A percentile compares a stretch with the other conserved stretches of the same genome.
These are phyloP conservation scores for Sebastes vulpes DNA, from an alignment of 2,797 vertebrate genomes.

Conservation along the genomic window DNA sequence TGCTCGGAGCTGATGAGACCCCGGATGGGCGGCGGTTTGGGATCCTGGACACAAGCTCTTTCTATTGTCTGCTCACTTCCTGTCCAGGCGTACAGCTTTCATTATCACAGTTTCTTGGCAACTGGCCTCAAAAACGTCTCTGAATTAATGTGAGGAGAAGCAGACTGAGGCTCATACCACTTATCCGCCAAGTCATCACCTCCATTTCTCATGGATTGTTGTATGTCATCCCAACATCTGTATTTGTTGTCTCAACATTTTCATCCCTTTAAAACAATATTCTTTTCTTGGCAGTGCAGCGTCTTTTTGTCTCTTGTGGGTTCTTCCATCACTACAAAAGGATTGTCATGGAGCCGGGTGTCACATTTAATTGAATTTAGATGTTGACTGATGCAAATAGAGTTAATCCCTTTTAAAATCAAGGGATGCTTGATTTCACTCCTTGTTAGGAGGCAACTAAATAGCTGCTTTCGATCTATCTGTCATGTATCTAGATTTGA, in stretches of 20 bases:
- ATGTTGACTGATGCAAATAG: neutral
- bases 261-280: neutral
- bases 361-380: neutral
- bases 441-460: neutral
- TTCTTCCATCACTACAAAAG: neutral
- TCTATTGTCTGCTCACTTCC: conserved; percentile 69
- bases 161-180: conserved; percentile 12
- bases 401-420: neutral
- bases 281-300: neutral
- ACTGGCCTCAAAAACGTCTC: conserved; percentile 30
- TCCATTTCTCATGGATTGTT: conserved; percentile 1
- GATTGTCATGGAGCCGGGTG: neutral
- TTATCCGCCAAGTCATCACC: conserved; percentile 18
- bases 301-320: neutral
- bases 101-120: conserved; percentile 50
- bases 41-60: conserved; percentile 40
- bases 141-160: conserved; percentile 37
- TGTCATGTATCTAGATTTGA: neutral
- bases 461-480: neutral
- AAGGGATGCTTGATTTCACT: neutral
- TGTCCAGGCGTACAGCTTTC: conserved; percentile 24
- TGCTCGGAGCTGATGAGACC: conserved; percentile 37
- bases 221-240: conserved; percentile 37
- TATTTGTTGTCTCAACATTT: conserved; percentile 8
- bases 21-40: conserved; percentile 13